Percentiles rank a stretch among this genome's conserved stretches.
These are phyloP conservation scores for Pseudanteris insignis DNA, from an alignment of 2,888 invertebrate species.

Conservation along the genomic window DNA sequence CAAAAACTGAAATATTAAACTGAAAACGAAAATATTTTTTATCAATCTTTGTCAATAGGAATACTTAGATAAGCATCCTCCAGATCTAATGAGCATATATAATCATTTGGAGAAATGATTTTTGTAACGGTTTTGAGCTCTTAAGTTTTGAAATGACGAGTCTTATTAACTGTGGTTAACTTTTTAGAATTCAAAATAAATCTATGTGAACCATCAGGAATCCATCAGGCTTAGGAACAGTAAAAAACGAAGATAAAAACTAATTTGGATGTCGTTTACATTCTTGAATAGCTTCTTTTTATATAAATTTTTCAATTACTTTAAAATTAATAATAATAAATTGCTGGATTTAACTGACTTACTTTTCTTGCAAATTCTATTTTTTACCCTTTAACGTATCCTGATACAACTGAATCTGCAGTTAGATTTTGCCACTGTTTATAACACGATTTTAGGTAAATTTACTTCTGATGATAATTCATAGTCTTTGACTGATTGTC, in stretches of 20 bases:
- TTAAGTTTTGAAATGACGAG: no score
- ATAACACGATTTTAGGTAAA: not conserved
- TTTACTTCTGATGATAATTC: slow-evolving; percentile 4
- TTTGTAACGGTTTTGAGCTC: no score
- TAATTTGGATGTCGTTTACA: not conserved
- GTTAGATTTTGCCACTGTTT: not conserved
- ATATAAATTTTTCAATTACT: not conserved
- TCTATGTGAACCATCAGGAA: slow-evolving; percentile 1
- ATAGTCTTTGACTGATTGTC: no score
- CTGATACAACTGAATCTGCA: slow-evolving; percentile 1
- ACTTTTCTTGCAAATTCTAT: slow-evolving; percentile 3
- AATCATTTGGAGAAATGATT: no score
- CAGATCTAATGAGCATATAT: no score
- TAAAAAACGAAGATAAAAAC: slow-evolving; percentile 1
- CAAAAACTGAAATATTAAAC: no score
- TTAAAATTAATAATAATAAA: no score
- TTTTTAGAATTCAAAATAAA: not conserved
- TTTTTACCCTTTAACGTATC: slow-evolving; percentile 1
- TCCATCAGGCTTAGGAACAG: not conserved
- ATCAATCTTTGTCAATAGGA: no score
- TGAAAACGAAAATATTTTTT: no score
- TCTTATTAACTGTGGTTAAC: no score
- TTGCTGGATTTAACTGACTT: not conserved
- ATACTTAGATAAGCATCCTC: no score
- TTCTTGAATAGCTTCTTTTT: slow-evolving; percentile 2